Conservation (phyloP, 2,888 invertebrate species). For the Bruchidius siliquastri region DNA sequence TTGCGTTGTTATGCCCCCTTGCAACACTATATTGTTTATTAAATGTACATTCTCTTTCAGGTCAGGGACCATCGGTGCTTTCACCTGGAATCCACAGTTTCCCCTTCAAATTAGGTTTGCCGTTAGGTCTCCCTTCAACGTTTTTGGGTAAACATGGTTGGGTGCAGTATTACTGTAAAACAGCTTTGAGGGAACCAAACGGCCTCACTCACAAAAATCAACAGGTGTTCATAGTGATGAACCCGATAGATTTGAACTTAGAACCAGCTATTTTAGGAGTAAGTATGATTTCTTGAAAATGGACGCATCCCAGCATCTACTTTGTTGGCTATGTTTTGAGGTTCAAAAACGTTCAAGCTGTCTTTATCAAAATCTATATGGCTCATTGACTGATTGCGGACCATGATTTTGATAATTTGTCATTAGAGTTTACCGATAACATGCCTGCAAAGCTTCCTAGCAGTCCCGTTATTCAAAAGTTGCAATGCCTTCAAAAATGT, state of each 20-base stretch:
- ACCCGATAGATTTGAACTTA: slow-evolving; percentile 87
- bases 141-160: slow-evolving; percentile 91
- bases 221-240: slow-evolving; percentile 96
- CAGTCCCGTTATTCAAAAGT: too few species aligned
- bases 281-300: slow-evolving; percentile 44
- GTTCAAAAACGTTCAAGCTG: too few species aligned
- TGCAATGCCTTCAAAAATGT: too few species aligned
- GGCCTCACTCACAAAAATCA: slow-evolving; percentile 92
- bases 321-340: too few species aligned
- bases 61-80: slow-evolving; percentile 75
- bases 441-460: too few species aligned
- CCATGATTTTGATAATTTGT: too few species aligned
- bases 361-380: too few species aligned
- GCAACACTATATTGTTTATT: too few species aligned
- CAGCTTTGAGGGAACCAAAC: slow-evolving; percentile 80
- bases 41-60: slow-evolving; percentile 43
- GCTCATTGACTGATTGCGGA: too few species aligned
- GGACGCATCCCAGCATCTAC: too few species aligned
- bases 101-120: slow-evolving; percentile 87
- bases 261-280: slow-evolving; percentile 85
- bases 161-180: slow-evolving; percentile 93
- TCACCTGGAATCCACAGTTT: slow-evolving; percentile 94
- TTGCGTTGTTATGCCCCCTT: too few species aligned
- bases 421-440: too few species aligned
- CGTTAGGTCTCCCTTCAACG: slow-evolving; percentile 85